These are phyloP conservation scores for Hemibagrus wyckioides DNA, from an alignment of 2,113 vertebrate species.

Conservation along the genomic window DNA sequence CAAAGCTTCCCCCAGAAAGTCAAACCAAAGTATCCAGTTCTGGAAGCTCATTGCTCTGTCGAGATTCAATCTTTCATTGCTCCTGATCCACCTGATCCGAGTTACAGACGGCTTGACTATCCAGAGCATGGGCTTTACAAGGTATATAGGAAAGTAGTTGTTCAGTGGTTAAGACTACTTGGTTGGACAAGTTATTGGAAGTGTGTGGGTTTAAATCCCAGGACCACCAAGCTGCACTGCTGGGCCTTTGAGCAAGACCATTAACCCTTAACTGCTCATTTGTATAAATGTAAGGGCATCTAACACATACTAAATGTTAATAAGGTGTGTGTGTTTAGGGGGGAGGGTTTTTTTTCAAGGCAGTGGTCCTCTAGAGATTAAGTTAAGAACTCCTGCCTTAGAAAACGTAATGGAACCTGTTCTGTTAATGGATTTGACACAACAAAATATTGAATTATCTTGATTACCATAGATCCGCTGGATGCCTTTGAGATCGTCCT, in stretches of 20 bases:
- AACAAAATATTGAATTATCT: not conserved
- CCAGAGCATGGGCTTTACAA: not conserved
- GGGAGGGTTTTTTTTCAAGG: not conserved
- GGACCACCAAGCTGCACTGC: too few relatives aligned
- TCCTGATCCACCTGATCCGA: not conserved
- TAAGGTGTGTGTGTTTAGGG: not conserved
- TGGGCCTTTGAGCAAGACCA: too few relatives aligned
- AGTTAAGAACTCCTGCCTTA: not conserved
- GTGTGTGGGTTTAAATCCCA: too few relatives aligned
- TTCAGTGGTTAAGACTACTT: too few relatives aligned
- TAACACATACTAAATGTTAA: too few relatives aligned
- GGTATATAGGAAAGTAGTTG: not conserved
- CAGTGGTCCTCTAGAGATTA: not conserved
- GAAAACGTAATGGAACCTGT: not conserved
- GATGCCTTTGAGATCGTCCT: constrained; percentile 89
- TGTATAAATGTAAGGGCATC: too few relatives aligned
- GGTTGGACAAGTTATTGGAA: too few relatives aligned
- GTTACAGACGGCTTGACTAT: not conserved
- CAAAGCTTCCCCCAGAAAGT: not conserved
- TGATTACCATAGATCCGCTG: constrained; percentile 91
- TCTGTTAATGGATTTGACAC: not conserved
- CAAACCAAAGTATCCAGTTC: not conserved
- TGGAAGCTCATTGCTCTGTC: not conserved
- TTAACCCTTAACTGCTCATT: too few relatives aligned
- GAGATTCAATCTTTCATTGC: not conserved